A percentile compares a stretch with the other conserved stretches of the same genome.
Conservation (phyloP, 2,888 invertebrate species). For the Operophtera brumata region DNA sequence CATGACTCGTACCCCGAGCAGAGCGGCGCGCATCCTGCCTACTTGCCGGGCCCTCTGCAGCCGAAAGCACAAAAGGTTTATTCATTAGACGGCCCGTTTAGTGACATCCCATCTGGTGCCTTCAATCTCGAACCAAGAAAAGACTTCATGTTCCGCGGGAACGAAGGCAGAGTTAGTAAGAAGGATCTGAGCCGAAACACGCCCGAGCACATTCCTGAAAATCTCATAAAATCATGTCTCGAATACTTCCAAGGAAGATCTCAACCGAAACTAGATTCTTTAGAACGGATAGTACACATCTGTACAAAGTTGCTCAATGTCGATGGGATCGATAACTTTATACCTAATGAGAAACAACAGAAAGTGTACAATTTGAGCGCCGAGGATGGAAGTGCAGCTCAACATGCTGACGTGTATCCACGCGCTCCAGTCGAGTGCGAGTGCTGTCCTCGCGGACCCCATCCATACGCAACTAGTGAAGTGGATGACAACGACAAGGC, state of each 20-base stretch:
- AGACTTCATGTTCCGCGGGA: background rate
- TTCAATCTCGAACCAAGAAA: slow-evolving; percentile 28
- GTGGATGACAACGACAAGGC: no score
- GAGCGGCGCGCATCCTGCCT: background rate
- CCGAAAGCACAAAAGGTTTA: background rate
- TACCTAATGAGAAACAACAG: background rate
- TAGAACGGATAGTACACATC: background rate
- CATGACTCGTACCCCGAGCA: background rate
- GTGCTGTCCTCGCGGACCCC: background rate
- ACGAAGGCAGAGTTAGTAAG: background rate
- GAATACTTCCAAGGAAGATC: slow-evolving; percentile 6
- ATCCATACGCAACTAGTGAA: no score
- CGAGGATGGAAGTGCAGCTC: background rate
- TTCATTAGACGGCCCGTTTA: slow-evolving; percentile 27
- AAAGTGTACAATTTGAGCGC: background rate
- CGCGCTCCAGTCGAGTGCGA: background rate
- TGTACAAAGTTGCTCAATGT: slow-evolving; percentile 9
- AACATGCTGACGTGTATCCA: background rate
- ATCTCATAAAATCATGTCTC: background rate
- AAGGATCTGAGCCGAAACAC: slow-evolving; percentile 1
- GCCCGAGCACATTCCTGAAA: background rate
- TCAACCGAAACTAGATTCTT: background rate
- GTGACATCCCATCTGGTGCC: slow-evolving; percentile 34
- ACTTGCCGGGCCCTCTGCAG: background rate
- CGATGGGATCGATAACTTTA: background rate